These are phyloP conservation scores for Drosophila colorata DNA, from an alignment of 2,888 invertebrate species.

Conservation along the genomic window DNA sequence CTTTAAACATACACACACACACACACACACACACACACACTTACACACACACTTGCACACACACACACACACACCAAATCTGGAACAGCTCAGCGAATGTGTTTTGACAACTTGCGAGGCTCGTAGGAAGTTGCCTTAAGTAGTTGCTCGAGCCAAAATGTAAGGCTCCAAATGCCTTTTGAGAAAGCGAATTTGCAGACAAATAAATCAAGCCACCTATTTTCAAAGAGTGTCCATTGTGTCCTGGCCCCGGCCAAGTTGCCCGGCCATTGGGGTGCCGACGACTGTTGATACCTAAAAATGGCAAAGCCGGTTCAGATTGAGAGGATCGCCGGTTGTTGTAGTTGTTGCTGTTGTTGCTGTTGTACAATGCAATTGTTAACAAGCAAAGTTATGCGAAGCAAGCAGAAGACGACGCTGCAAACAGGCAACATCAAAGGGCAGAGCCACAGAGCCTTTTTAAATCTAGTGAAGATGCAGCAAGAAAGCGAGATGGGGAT, in stretches of 20 bases:
- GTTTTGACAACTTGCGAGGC: slow-evolving; percentile 59
- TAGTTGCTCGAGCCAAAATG: slow-evolving; percentile 64
- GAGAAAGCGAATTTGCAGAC: slow-evolving; percentile 81
- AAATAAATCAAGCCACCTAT: slow-evolving; percentile 83
- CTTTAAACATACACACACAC: slow-evolving; percentile 15
- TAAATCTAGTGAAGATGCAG: slow-evolving; percentile 53
- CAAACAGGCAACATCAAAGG: slow-evolving; percentile 65
- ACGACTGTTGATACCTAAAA: slow-evolving; percentile 65
- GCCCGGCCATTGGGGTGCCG: slow-evolving; percentile 67
- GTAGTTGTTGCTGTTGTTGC: slow-evolving; percentile 45
- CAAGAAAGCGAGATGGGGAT: slow-evolving; percentile 39
- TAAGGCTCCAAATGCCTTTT: slow-evolving; percentile 73
- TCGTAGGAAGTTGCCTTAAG: slow-evolving; percentile 68
- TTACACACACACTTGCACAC: background rate
- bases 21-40: slow-evolving; percentile 3
- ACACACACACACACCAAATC: slow-evolving; percentile 43
- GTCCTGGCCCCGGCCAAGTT: slow-evolving; percentile 50
- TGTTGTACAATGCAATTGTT: slow-evolving; percentile 82
- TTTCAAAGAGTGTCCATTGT: slow-evolving; percentile 75
- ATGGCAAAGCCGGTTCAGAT: slow-evolving; percentile 72
- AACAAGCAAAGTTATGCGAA: slow-evolving; percentile 81
- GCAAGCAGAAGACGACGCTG: slow-evolving; percentile 55
- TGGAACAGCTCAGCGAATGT: slow-evolving; percentile 56
- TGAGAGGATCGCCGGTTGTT: slow-evolving; percentile 65
- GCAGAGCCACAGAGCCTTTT: slow-evolving; percentile 57